These are phyloP conservation scores for Zelostemma sp. DNA, from an alignment of 1,140 invertebrate species.

Conservation along the genomic window DNA sequence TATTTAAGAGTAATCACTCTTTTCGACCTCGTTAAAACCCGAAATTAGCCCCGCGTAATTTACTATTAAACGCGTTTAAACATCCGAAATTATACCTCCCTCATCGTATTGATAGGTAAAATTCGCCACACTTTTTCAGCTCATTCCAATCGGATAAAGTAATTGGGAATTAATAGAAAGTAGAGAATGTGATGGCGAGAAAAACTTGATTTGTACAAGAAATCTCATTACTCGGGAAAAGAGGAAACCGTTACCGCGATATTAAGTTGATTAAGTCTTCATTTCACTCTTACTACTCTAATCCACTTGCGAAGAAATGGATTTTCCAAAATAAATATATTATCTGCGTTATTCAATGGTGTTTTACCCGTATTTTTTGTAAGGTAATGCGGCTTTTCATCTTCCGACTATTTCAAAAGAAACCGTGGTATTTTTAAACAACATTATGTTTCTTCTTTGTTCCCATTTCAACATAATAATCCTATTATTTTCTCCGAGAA, in stretches of 20 bases:
- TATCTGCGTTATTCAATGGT: background rate
- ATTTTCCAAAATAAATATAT: background rate
- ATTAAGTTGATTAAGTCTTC: conserved; percentile 68
- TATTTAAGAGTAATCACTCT: conserved; percentile 33
- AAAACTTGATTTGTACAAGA: conserved; percentile 58
- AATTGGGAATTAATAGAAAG: no score
- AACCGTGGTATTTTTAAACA: background rate
- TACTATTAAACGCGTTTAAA: no score
- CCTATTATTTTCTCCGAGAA: background rate
- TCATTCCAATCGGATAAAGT: no score
- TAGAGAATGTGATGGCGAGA: background rate
- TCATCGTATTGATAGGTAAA: no score
- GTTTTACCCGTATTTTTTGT: no score
- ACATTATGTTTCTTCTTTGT: background rate
- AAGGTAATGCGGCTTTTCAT: no score
- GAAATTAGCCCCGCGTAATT: background rate
- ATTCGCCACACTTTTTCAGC: no score
- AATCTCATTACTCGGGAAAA: conserved; percentile 63
- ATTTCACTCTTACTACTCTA: conserved; percentile 63
- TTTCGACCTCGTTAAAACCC: conserved; percentile 12
- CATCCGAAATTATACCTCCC: no score
- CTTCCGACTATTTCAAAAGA: no score
- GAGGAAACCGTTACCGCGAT: conserved; percentile 56
- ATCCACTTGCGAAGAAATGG: conserved; percentile 56
- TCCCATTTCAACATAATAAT: background rate